Base-by-base conservation (phyloP, 2,888 invertebrate species). In the Heliconius aoede region DNA sequence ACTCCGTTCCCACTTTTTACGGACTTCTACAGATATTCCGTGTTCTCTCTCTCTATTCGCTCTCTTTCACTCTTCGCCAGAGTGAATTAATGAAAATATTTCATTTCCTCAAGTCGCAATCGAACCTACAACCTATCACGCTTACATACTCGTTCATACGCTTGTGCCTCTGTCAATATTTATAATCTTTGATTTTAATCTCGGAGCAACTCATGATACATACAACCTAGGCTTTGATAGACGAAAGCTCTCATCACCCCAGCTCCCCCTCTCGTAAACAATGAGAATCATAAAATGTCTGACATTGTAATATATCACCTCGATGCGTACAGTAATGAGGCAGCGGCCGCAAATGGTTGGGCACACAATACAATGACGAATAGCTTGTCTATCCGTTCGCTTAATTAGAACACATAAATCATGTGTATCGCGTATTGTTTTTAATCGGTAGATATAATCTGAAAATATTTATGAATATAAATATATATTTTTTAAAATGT, bases 351-450 rank as follows among this genome's bases (percentile, higher is more conserved):
- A 76, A 76, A 61, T 21, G 40, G 73, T 73, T 69, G 30, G 30
- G 69, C n/a, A 24, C 69, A 77, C 73, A 76, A 76, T 76, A 77
- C 76, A 73, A 73, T 73, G 76, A 72, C 60, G 72, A 72, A 72
- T 72, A 72, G 72, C 72, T 60, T 72, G 72, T 60, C 72, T 72
- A 72, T 72, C 72, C 36, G 60, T 60, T 60, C 60, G 60, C 36
- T 72, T 36, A 72, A 36, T 72, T 36, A 36, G 60, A 60, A 72
- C 60, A 72, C 60, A 60, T 72, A 60, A 72, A 72, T 60, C 36
- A 60, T 60, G 36, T 36, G 24, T n/a, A 32, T 32, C 32, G 55
- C 68, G 51, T 28, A 68, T 68, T 68, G 30, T 51, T 55, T 40
- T 69, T 24, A 30, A 55, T 69, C 69, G 30, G 30, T 51, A 8